Evolutionary conservation across 2,888 invertebrate species (phyloP).

Genomic region (Ecdyonurus torrentis): DNA sequence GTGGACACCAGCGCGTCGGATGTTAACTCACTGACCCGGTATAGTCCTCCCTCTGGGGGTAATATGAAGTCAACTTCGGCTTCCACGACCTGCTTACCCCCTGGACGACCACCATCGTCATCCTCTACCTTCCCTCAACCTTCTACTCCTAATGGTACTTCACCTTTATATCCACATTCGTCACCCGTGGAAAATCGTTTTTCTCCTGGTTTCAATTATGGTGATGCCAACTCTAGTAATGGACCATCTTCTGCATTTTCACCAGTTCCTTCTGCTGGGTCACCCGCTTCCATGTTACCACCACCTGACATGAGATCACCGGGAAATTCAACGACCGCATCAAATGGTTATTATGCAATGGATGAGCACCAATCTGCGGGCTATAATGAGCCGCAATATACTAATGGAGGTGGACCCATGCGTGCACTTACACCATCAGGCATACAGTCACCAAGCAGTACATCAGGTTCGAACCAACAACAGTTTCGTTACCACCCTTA

Average conservation of each 20-base stretch:
- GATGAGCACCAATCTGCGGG: not conserved
- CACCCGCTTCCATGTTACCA: not conserved
- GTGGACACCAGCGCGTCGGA: slow-evolving; percentile 40
- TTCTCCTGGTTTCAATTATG: not conserved
- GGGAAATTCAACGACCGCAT: not conserved
- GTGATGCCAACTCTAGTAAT: not conserved
- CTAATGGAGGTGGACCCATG: slow-evolving; percentile 3
- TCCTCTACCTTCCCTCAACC: not conserved
- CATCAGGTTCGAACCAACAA: slow-evolving; percentile 22
- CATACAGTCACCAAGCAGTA: slow-evolving; percentile 2
- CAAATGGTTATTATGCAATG: not conserved
- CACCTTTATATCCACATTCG: not conserved
- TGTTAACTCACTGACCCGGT: not conserved
- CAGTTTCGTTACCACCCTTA: slow-evolving; percentile 23
- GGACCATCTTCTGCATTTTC: not conserved
- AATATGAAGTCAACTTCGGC: not conserved
- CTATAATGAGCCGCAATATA: not conserved
- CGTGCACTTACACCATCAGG: slow-evolving; percentile 1
- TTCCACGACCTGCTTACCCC: not conserved
- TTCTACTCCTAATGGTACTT: not conserved
- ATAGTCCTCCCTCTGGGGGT: slow-evolving; percentile 1
- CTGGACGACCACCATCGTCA: not conserved
- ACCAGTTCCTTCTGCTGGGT: not conserved
- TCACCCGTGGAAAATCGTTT: not conserved
- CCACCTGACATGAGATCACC: not conserved